Evolutionary conservation across 2,888 invertebrate genomes (phyloP), one percentile per base, ranked within the genome.

Genomic region (Omphaloscelis lunosa): DNA sequence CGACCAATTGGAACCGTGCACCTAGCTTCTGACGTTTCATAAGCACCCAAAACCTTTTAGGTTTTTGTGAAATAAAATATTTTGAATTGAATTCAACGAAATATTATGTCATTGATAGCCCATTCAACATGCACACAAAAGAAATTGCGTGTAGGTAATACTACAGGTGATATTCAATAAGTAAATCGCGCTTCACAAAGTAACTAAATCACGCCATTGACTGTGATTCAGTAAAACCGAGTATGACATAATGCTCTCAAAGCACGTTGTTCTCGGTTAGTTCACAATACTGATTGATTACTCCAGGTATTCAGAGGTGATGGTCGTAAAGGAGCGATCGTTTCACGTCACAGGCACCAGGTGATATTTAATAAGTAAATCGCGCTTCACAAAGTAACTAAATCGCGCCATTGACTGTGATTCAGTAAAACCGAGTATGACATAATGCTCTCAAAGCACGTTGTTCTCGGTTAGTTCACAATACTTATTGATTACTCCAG

Each of bases 401-500:
- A 72, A 78, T 79, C 45, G 53, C 53, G 6, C 66, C 56, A 70
- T 83, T 82, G 29, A 41, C 15, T 58, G 27, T 67, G 62, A 71
- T 63, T 65, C 45, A 53, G 62, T 66, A 75, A 58, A 73, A 62
- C 82, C 84, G 81, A 79, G 75, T 75, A 87, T 88, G 89, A 88
- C 84, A 89, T 88, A 88, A 86, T 86, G 84, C 79, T 86, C 79
- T 82, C 75, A 83, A 66, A 83, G 75, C 63, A 63, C 70, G 82
- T 88, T 86, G 87, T 87, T 85, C 77, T 82, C 82, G 77, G 75
- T 83, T 77, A 82, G 80, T 88, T 90, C 82, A 85, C 88, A 88
- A 86, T 89, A 85, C 87, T 91, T 90, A 93, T 91, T 92, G 93
- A 93, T 94, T 92, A 89, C 89, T 84, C 87, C 51, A 89, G 90